Conservation (phyloP, 2,797 vertebrate genomes). For the Tinamus major region DNA sequence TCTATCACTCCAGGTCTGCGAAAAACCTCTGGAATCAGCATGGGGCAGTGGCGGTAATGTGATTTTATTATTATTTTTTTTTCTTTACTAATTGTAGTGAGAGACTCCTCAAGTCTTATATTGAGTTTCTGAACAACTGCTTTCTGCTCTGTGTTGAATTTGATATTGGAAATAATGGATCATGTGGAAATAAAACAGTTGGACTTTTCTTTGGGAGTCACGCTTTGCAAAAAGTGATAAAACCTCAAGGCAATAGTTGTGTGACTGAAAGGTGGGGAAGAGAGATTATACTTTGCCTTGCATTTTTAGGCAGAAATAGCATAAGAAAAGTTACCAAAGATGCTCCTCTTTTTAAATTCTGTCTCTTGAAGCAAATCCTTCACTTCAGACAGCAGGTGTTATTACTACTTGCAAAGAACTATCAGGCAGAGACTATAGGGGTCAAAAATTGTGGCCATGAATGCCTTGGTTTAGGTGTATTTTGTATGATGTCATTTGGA, state of each 20-base stretch:
- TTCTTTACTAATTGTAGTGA: neutral
- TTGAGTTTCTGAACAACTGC: neutral
- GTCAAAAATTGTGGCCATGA: neutral
- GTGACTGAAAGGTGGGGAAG: neutral
- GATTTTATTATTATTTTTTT: neutral
- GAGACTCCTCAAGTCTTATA: neutral
- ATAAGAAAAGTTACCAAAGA: neutral
- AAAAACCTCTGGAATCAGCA: constrained; percentile 67
- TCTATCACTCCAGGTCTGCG: constrained; percentile 52
- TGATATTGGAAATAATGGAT: neutral
- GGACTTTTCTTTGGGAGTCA: neutral
- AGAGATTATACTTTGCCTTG: neutral
- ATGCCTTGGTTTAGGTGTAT: neutral
- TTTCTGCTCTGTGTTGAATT: neutral
- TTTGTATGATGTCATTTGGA: neutral
- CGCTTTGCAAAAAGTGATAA: neutral
- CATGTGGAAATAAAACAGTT: neutral
- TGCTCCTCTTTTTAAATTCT: neutral
- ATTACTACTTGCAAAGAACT: neutral
- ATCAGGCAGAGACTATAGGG: too few relatives aligned
- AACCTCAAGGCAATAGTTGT: neutral
- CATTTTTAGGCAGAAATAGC: neutral
- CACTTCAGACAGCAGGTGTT: neutral
- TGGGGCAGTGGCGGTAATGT: neutral
- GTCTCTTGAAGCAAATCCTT: neutral